A percentile compares a stretch with the other conserved stretches of the same genome.
These are phyloP conservation scores for Aphidius colemani DNA, from an alignment of 2,888 invertebrate genomes.

Conservation along the genomic window DNA sequence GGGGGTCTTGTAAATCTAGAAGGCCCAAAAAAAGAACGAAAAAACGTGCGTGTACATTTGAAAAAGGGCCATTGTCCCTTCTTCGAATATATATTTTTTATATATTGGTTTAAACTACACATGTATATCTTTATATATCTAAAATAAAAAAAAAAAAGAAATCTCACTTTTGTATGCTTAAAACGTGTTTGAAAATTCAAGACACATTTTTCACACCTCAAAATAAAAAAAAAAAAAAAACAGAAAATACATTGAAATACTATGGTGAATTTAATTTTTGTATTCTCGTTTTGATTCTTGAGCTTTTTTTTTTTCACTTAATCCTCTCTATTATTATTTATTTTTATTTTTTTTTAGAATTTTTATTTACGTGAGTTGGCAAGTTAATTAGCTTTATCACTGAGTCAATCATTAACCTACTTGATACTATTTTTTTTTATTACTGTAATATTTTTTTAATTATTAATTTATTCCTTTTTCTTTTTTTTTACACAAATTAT, in stretches of 20 bases:
- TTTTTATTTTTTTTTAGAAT: not conserved
- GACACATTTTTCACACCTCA: constrained; percentile 25
- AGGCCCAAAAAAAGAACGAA: constrained; percentile 22
- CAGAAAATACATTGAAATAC: too few relatives aligned
- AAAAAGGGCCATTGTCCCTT: constrained; percentile 27
- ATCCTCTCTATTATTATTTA: constrained; percentile 2
- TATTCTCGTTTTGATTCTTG: too few relatives aligned
- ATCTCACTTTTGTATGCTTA: too few relatives aligned
- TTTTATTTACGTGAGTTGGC: constrained; percentile 14
- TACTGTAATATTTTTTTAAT: not conserved
- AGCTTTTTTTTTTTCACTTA: too few relatives aligned
- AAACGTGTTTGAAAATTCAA: constrained; percentile 27
- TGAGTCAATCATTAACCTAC: constrained; percentile 3
- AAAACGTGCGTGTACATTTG: constrained; percentile 18
- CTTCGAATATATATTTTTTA: constrained; percentile 20
- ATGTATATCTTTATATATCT: constrained; percentile 5
- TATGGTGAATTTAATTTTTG: too few relatives aligned
- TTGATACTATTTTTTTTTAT: not conserved
- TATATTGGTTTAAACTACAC: constrained; percentile 11
- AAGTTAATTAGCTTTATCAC: constrained; percentile 15
- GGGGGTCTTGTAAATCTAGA: constrained; percentile 26
- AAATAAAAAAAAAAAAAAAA: not conserved
- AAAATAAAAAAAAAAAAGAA: too few relatives aligned
- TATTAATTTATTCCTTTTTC: not conserved
- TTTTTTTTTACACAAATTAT: not conserved